Base-by-base conservation (phyloP, 2,113 vertebrate species). In the Eubucco bourcierii region DNA sequence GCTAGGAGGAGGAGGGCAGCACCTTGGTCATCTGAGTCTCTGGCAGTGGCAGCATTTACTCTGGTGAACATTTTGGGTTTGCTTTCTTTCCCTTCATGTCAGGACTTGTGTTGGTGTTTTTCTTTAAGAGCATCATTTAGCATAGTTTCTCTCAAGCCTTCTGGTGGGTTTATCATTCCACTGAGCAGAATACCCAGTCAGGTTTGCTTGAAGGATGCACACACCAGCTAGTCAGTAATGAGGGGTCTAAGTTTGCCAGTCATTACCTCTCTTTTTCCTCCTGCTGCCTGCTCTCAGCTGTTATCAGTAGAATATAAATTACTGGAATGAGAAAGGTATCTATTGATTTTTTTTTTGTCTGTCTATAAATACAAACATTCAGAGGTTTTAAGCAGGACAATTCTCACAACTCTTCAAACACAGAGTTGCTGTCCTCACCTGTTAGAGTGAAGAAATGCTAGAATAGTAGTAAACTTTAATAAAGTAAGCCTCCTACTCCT, bases 281-380 rank as follows among this genome's bases (percentile, higher is more conserved):
- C 23, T 74, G 41, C 27, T 78, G 72, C 56, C 61, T 64, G 34
- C 53, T 77, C 78, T 87, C 67, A 44, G 71, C 60, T 90, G 65
- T 63, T 90, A 52, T 59, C 39, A 60, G 28, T 63, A 90, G 28
- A 70, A 17, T 39, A 60, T 56, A 93, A 4, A 10, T 82, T 33
- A 87, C 78, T 74, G 25, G 39, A 92, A 70, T 80, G 46, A 80
- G 41, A 73, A 87, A 53, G n/a, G 37, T 84, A 80, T 34, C 90
- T 64, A 53, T 34, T 61, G 71, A 46, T 44, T 74, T 87, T 95
- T 87, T 70, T 95, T 87, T 73, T 61, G 16, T 71, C 88, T 72
- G 16, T 74, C 88, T 72, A 47, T 81, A 84, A 84, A 84, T 80
- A 79, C 15, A 56, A 39, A 58, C 29, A 27, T 44, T 70, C 31